Conservation (phyloP, 2,797 vertebrate genomes). For the Oreonectes daqikongensis region DNA sequence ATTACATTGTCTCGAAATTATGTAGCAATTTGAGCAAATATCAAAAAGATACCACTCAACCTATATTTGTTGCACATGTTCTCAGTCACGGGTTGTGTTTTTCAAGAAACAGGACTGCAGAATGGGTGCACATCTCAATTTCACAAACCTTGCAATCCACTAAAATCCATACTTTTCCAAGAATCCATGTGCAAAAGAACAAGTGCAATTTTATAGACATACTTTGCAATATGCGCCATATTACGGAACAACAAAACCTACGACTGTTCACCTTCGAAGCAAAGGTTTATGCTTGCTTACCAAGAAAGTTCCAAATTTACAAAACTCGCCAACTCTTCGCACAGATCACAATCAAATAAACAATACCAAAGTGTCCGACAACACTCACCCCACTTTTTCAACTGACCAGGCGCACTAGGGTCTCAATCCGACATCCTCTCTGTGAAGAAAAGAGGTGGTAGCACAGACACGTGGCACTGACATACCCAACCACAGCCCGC, state of each 20-base stretch:
- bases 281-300: slow-evolving; percentile 47
- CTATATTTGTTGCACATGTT: not conserved
- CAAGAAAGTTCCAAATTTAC: slow-evolving; percentile 50
- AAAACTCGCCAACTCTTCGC: slow-evolving; percentile 34
- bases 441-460: slow-evolving; percentile 76
- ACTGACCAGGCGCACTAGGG: slow-evolving; percentile 73
- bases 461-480: slow-evolving; percentile 79
- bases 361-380: slow-evolving; percentile 56
- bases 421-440: slow-evolving; percentile 74
- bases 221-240: not conserved
- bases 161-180: not conserved
- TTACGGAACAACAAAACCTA: slow-evolving; percentile 2
- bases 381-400: slow-evolving; percentile 77
- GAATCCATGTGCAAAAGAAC: not conserved
- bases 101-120: not conserved
- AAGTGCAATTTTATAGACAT: not conserved
- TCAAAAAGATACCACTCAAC: not conserved
- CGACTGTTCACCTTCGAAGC: slow-evolving; percentile 33
- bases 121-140: slow-evolving; percentile 6
- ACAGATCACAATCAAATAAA: not conserved
- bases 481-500: slow-evolving; percentile 81
- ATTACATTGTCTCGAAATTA: not conserved
- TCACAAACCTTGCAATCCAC: not conserved
- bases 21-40: not conserved
- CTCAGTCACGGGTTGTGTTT: not conserved